Conservation (phyloP, 2,113 vertebrate genomes). For the Balaeniceps rex region DNA sequence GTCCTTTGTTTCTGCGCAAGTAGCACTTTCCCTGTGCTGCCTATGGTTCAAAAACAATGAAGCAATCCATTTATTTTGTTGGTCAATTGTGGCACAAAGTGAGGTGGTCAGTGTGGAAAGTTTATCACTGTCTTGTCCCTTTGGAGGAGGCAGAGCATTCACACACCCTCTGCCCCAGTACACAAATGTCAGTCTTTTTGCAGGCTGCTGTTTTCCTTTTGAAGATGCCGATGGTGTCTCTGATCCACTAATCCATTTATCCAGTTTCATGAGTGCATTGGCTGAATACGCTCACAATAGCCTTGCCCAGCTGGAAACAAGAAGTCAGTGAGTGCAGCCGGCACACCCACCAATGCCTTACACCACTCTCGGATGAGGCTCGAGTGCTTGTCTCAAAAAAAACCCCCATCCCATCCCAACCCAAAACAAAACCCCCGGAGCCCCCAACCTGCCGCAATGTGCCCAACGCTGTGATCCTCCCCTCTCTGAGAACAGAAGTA, state of each 20-base stretch:
- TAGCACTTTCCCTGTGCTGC: conserved; percentile 75
- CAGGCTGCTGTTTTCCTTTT: conserved; percentile 79
- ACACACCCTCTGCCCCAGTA: conserved; percentile 76
- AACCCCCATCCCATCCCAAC: background rate
- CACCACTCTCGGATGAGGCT: conserved; percentile 63
- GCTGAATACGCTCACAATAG: conserved; percentile 78
- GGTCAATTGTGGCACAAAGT: conserved; percentile 76
- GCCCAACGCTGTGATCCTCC: conserved; percentile 7
- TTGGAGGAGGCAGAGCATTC: conserved; percentile 80
- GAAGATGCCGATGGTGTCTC: conserved; percentile 79
- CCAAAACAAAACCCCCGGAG: background rate
- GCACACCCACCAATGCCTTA: conserved; percentile 71
- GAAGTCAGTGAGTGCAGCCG: conserved; percentile 73
- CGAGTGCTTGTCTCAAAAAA: conserved; percentile 52
- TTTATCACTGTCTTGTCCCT: conserved; percentile 87
- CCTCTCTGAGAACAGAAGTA: background rate
- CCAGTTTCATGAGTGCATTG: conserved; percentile 77
- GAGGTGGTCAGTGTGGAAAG: conserved; percentile 82
- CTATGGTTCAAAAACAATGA: conserved; percentile 78
- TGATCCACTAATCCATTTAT: conserved; percentile 86
- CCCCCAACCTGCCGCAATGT: background rate
- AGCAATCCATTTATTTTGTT: conserved; percentile 86
- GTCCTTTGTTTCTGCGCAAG: conserved; percentile 78
- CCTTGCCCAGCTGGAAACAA: conserved; percentile 74
- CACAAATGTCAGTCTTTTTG: conserved; percentile 73